Percentiles rank a stretch among this genome's conserved stretches.
Evolutionary conservation across 1,140 invertebrate species (phyloP).

Genomic region (Drosophila kohkoa): DNA sequence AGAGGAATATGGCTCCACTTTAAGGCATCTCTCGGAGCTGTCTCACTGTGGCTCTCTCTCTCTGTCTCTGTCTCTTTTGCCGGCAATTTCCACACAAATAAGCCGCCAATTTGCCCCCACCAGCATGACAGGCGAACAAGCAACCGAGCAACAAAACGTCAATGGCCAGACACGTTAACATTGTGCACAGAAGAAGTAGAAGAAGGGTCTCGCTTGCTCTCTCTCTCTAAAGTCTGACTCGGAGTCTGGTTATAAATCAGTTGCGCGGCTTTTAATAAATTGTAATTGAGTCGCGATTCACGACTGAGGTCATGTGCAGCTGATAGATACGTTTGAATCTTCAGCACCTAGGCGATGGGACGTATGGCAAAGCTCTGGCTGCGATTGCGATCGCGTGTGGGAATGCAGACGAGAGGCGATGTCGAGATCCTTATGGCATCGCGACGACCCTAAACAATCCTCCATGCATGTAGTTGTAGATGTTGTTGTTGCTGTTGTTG

Average conservation of each 20-base stretch:
- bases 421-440: conserved; percentile 68
- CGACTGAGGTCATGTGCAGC: conserved; percentile 54
- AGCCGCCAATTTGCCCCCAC: conserved; percentile 73
- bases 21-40: conserved; percentile 4
- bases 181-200: conserved; percentile 39
- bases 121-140: conserved; percentile 54
- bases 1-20: conserved; percentile 34
- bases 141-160: conserved; percentile 62
- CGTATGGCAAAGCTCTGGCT: conserved; percentile 5
- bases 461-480: conserved; percentile 42
- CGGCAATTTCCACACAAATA: conserved; percentile 79
- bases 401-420: conserved; percentile 66
- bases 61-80: conserved; percentile 9
- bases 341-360: conserved; percentile 20
- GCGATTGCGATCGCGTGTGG: conserved; percentile 78
- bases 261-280: conserved; percentile 82
- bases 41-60: conserved; percentile 36
- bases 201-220: neutral
- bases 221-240: neutral
- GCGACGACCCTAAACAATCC: conserved; percentile 67
- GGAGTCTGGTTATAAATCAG: conserved; percentile 73
- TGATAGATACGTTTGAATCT: conserved; percentile 80
- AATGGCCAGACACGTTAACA: conserved; percentile 68
- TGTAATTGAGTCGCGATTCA: conserved; percentile 81
- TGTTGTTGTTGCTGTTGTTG: conserved; percentile 53